Evolutionary conservation across 2,797 vertebrate species (phyloP), one percentile per base, ranked within the genome.

Genomic region (Pseudochirops cupreus): DNA sequence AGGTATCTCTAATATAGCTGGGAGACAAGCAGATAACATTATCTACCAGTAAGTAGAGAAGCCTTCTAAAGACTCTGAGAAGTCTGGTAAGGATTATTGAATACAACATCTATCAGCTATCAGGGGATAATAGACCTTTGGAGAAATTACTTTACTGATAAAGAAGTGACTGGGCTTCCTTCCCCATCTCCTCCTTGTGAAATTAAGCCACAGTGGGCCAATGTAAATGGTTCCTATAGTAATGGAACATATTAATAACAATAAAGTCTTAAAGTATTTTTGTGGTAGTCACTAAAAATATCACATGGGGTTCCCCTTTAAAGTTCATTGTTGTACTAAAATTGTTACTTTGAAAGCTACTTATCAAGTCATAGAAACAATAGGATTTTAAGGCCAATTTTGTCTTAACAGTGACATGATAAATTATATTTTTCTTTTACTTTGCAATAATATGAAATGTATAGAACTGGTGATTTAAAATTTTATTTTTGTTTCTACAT

Each of bases 401-500:
- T 50, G 10, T 90, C 95, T 87, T 4, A 56, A 96, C 93, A 91
- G 94, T 93, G 93, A 90, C 33, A 26, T 94, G 56, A 56, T 28
- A 96, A 91, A 54, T 58, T 91, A 58, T 16, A 21, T 94, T 93
- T 97, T 94, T 91, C 59, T 95, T 92, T 91, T n/a, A 92, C 89
- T 91, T 95, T 96, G 16, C 93, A 87, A 28, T 87, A 87, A 21
- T 90, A 16, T 94, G 52, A 92, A 26, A 87, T 57, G 0, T 67
- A 50, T 50, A 53, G 56, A 26, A 9, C 2, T 74, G 50, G 7
- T 87, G 33, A 87, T 87, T 87, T 87, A 11, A 82, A 82, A 46
- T 2, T n/a, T 21, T 39, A 46, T 82, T 50, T 87, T 87, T 21
- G 67, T 82, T 39, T 46, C 67, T 82, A 21, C 9, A 3, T 87